These are phyloP conservation scores for Danio aesculapii DNA, from an alignment of 2,797 vertebrate species.

Conservation along the genomic window DNA sequence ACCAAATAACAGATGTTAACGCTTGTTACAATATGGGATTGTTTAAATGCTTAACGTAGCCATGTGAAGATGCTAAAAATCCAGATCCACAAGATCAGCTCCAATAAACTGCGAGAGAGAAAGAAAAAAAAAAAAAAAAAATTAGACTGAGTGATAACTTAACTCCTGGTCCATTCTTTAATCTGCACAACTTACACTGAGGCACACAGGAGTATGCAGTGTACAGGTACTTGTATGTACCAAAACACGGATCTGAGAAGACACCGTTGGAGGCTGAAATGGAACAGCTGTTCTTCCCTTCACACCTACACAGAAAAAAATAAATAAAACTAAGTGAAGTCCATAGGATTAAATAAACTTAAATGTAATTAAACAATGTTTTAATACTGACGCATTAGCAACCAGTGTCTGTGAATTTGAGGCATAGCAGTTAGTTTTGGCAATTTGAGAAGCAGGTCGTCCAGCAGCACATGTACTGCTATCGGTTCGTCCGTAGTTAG, in stretches of 20 bases:
- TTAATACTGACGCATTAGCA: conserved; percentile 6
- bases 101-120: neutral
- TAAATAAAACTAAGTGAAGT: neutral
- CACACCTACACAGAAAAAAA: conserved; percentile 39
- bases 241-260: conserved; percentile 44
- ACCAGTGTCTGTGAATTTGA: neutral
- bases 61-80: neutral
- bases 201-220: conserved; percentile 17
- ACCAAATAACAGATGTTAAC: too few species aligned
- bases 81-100: neutral
- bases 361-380: too few species aligned
- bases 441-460: neutral
- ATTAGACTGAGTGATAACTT: too few species aligned
- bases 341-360: neutral
- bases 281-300: conserved; percentile 16
- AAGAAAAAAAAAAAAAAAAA: neutral
- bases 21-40: too few species aligned
- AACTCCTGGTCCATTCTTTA: neutral
- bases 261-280: conserved; percentile 21
- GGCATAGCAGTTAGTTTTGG: conserved; percentile 30
- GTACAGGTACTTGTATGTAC: conserved; percentile 48
- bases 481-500: conserved; percentile 44
- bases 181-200: neutral
- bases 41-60: too few species aligned
- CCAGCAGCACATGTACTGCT: conserved; percentile 31